Base-by-base conservation (phyloP, 2,888 invertebrate genomes). In the Ariolimax columbianus region DNA sequence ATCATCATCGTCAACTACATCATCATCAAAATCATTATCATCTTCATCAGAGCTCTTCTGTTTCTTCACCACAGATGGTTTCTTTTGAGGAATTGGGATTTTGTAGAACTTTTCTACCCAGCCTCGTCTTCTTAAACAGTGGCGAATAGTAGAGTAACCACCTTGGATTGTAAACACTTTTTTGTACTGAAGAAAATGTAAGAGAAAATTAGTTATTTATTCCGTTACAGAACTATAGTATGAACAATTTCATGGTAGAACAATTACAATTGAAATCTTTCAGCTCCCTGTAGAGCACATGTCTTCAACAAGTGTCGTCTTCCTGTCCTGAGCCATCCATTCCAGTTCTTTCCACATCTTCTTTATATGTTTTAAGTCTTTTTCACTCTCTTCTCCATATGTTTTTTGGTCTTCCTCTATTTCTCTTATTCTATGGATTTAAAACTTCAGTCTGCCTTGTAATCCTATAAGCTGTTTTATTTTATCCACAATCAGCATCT, bases 31-130 rank as follows among this genome's bases (percentile, higher is more conserved):
- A 84, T 90, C 90, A 86, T 91, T 90, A 89, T 92, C 92, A 88
- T 91, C 92, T 85, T 90, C 91, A 82, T 90, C 91, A 63, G 90
- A 90, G 0, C 70, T 89, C 75, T 90, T 90, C 51, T 85, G 85
- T 23, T 89, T 88, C 85, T 89, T 90, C 36, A 89, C 86, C 33
- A 79, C 85, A 1, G 88, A 87, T 30, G 90, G 85, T 72, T 90
- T 91, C 86, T 91, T 92, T 14, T 88, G 86, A 17, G 91, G 90
- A 4, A 88, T 88, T 33, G 89, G 89, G 43, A 90, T 89, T 77
- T 91, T 89, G 88, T 93, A 94, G 88, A 94, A 94, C 86, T 94
- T 94, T 88, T 94, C 94, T 66, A 94, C 93, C 94, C 94, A 94
- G 23, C 94, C 94, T 33, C 94, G 89, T 83, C 89, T 88, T 55